phyloP scores from a whole-genome alignment of 1,140 invertebrate species.

The Helicorthomorpha holstii region DNA sequence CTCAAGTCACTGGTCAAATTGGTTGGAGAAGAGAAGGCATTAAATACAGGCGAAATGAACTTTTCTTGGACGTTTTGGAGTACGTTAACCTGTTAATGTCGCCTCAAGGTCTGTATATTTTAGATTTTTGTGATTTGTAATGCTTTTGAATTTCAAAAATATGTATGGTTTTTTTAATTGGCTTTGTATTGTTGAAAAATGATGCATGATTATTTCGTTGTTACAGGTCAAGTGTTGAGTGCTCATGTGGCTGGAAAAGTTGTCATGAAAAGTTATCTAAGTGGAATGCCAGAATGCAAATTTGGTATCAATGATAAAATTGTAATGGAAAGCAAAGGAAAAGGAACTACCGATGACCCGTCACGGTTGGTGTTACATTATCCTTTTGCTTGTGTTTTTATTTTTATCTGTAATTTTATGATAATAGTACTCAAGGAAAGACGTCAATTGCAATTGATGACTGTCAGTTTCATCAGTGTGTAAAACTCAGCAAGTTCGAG shows the following conservation, averaged over 20 bases:
- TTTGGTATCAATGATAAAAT: constrained; percentile 99
- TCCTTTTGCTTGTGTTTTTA: too few species aligned
- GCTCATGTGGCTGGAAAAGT: constrained; percentile 99
- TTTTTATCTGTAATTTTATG: neutral
- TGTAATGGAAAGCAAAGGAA: constrained; percentile 93
- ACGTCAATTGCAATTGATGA: constrained; percentile 98
- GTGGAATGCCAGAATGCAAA: constrained; percentile 99
- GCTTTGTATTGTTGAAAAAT: neutral
- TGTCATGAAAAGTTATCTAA: constrained; percentile 98
- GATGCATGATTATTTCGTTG: neutral
- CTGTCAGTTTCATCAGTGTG: constrained; percentile 99
- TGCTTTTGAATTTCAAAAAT: too few species aligned
- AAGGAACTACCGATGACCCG: constrained; percentile 59
- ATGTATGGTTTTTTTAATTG: too few species aligned
- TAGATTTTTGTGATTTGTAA: neutral
- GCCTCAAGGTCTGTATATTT: constrained; percentile 59
- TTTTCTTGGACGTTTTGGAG: constrained; percentile 97
- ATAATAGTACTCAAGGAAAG: constrained; percentile 41
- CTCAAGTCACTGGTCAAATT: constrained; percentile 97
- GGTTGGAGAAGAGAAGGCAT: constrained; percentile 99
- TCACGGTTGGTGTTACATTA: constrained; percentile 44
- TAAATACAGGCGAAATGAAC: constrained; percentile 94
- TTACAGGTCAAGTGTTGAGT: constrained; percentile 82
- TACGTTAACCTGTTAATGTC: constrained; percentile 99
- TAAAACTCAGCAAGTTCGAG: constrained; percentile 99